These are phyloP conservation scores for Hydrozoanthus gracilis DNA, from an alignment of 92 coral and sea anemone species.

Conservation along the genomic window DNA sequence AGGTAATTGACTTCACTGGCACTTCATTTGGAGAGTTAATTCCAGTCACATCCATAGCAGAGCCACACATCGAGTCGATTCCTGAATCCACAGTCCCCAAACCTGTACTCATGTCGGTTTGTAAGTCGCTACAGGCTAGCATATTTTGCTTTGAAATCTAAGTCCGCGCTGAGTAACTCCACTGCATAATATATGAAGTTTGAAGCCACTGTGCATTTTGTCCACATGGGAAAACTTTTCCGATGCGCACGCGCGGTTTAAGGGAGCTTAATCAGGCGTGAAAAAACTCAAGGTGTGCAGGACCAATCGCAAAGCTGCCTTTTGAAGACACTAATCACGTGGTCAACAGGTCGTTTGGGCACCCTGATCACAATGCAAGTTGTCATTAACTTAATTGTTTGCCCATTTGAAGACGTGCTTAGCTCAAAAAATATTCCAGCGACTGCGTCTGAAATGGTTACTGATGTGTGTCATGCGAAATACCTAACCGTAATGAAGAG, in stretches of 20 bases:
- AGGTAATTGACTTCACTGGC: constrained; percentile 42
- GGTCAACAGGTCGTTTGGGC: constrained; percentile 18
- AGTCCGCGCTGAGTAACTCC: constrained; percentile 22
- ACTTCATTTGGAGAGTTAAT: constrained; percentile 45
- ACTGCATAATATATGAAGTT: constrained; percentile 15
- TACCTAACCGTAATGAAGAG: too few relatives aligned
- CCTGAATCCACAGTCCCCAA: constrained; percentile 16
- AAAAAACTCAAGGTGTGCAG: constrained; percentile 22
- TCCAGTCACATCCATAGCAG: constrained; percentile 21
- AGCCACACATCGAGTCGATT: constrained; percentile 20
- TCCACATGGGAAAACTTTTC: constrained; percentile 38
- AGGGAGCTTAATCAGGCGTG: constrained; percentile 19
- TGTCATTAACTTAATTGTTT: too few relatives aligned
- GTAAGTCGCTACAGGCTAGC: background rate
- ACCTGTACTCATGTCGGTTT: constrained; percentile 7
- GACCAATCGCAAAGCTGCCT: constrained; percentile 27
- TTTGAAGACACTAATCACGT: constrained; percentile 25
- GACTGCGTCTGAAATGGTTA: background rate
- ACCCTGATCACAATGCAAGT: background rate
- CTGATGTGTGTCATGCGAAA: too few relatives aligned
- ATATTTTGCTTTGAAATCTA: background rate
- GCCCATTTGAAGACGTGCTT: too few relatives aligned
- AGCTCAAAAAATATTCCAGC: too few relatives aligned
- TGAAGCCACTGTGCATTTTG: constrained; percentile 38
- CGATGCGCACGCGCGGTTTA: constrained; percentile 34